Percentiles rank a stretch among this genome's conserved stretches.
Evolutionary conservation across 2,113 vertebrate genomes (phyloP).

Genomic region (Bos indicus): DNA sequence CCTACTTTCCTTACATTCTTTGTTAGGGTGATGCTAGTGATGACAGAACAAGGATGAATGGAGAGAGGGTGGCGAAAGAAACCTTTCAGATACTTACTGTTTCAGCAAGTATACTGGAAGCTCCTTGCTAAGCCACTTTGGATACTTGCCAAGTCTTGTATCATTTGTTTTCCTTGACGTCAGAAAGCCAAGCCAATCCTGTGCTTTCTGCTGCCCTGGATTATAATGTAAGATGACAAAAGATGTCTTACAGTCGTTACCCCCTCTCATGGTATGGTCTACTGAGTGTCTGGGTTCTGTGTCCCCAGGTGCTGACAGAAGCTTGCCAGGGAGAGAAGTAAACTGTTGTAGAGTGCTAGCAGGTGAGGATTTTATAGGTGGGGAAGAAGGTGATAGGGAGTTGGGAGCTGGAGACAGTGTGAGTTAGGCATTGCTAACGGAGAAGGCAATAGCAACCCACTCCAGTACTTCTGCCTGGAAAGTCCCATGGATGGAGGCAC

Average conservation of each 20-base stretch:
- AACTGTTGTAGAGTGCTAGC: neutral
- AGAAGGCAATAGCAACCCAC: too few species aligned
- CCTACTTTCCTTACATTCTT: slow-evolving; percentile 76
- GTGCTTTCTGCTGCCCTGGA: neutral
- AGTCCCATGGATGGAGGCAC: too few species aligned
- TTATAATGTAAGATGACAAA: slow-evolving; percentile 17
- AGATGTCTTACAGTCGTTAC: neutral
- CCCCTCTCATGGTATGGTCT: neutral
- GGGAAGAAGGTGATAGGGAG: neutral
- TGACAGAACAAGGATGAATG: slow-evolving; percentile 64
- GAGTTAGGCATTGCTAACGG: neutral
- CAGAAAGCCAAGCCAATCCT: slow-evolving; percentile 63
- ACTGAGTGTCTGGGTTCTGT: neutral
- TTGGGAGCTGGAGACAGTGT: neutral
- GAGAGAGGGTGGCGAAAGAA: neutral
- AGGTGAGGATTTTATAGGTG: neutral
- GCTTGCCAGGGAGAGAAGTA: neutral
- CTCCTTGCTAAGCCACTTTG: slow-evolving; percentile 69
- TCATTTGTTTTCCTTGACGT: slow-evolving; percentile 59
- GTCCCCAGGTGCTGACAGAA: neutral
- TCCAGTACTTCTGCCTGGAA: too few species aligned
- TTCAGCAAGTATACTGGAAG: slow-evolving; percentile 53
- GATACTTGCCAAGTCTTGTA: slow-evolving; percentile 62
- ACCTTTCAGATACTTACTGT: slow-evolving; percentile 64
- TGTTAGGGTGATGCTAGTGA: slow-evolving; percentile 66